Base-by-base conservation (phyloP, 2,113 vertebrate genomes). In the Alligator mississippiensis region DNA sequence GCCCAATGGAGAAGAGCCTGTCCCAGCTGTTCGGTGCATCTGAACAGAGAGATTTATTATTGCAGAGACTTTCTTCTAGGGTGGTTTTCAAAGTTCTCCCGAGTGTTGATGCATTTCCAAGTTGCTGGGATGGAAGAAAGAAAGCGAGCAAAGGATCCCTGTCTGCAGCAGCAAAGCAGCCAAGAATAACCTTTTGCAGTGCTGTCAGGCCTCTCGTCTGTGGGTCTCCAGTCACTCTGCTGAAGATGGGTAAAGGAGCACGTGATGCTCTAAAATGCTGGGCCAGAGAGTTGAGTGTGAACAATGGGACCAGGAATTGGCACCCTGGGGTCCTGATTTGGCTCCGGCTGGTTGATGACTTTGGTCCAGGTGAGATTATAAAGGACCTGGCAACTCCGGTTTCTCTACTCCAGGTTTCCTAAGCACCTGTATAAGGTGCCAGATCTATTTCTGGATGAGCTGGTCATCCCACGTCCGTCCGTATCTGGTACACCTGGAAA, bases 351-450 rank as follows among this genome's bases (percentile, higher is more conserved):
- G 88, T 79, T 89, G 94, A 83, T 90, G 95, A 91, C 92, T 93
- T 79, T 19, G 4, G n/a, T 34, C 18, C 61, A 92, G 90, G 68
- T 96, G 85, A 93, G 80, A 70, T 96, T 96, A 93, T 95, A 66
- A 94, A 89, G 93, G 95, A 92, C 93, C 88, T 5, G 74, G 94
- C 94, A 94, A 96, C 86, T 94, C 85, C 84, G 34, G 1, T 94
- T 94, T 96, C 96, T 96, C 95, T 93, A 64, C 93, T 89, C 47
- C 47, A 90, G 74, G 15, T 7, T 17, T 74, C 84, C 91, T 77
- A 87, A 91, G 92, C 86, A 94, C 84, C 95, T 95, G 95, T 91
- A 54, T 77, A 55, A 61, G 93, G 90, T 96, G 93, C 91, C 95
- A 94, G 88, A 4, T 89, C 66, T 70, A 68, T 83, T 80, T 85